Base-by-base conservation (phyloP, 2,888 invertebrate species). In the Drosophila planitibia region DNA sequence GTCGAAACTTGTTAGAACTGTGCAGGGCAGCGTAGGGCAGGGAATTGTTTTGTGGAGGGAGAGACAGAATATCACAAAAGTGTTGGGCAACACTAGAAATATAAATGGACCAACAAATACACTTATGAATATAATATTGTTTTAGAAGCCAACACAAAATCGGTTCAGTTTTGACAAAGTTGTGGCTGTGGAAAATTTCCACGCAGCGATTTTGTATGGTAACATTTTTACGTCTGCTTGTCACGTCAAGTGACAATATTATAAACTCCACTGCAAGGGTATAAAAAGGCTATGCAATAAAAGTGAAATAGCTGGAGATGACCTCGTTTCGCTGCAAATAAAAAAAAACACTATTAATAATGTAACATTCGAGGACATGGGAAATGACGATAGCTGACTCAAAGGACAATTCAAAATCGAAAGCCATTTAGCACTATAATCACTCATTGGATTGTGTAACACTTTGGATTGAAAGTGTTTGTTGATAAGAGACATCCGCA, bases 1-100 rank as follows among this genome's bases (percentile, higher is more conserved):
- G 65, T 82, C 52, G 74, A 71, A 70, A 76, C 81, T 81, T 66
- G 76, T 81, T 83, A 59, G 71, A 72, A 60, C 65, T 74, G 77
- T 83, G 69, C 16, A 41, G 39, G 49, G 25, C 19, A 53, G 52
- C 32, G 44, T 12, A 25, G 52, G 44, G 70, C 39, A 47, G 37
- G 28, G 14, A 37, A 60, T 52, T 52, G 16, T 12, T 37, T 19
- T 5, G 28, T 37, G 35, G 22, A 22, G 28, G 32, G 30, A 10
- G 37, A 33, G 41, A 35, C 6, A 35, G 32, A 30, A 28, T 39
- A 39, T 61, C 35, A 30, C 28, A 44, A 25, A 55, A 70, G 37
- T 37, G 32, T 49, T 41, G 12, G 9, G n/a, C 12, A 41, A 55
- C 16, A 41, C 3, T 39, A 12, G 14, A 39, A 25, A 22, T 30